Conservation (phyloP, 2,888 invertebrate genomes). For the Adelognathus sp. region DNA sequence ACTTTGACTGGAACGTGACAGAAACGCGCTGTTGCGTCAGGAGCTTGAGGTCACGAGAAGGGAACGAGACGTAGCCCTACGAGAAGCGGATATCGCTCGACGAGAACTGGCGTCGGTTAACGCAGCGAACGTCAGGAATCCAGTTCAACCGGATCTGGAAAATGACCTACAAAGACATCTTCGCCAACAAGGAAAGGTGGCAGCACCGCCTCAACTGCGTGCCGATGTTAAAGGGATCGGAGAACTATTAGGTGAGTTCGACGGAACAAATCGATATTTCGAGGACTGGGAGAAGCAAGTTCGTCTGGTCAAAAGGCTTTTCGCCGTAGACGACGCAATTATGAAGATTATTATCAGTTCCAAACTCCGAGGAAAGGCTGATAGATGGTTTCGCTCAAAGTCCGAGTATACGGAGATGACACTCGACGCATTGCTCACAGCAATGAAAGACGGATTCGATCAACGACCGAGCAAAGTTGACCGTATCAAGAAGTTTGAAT, state of each 20-base stretch:
- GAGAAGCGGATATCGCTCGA: slow-evolving; percentile 26
- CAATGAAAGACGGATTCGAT: slow-evolving; percentile 57
- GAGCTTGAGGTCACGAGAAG: slow-evolving; percentile 32
- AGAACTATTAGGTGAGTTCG: slow-evolving; percentile 48
- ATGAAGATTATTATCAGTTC: slow-evolving; percentile 54
- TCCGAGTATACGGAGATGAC: slow-evolving; percentile 51
- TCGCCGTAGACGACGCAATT: slow-evolving; percentile 36
- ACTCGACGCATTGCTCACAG: slow-evolving; percentile 29
- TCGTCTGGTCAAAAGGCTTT: slow-evolving; percentile 28
- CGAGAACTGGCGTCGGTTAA: slow-evolving; percentile 10
- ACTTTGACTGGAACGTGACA: slow-evolving; percentile 5
- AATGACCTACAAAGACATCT: neutral
- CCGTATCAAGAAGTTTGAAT: slow-evolving; percentile 53
- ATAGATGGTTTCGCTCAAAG: slow-evolving; percentile 60
- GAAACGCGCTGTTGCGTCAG: slow-evolving; percentile 19
- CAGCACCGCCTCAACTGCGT: slow-evolving; percentile 15
- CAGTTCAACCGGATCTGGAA: neutral
- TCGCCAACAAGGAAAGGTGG: neutral
- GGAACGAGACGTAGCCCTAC: slow-evolving; percentile 40
- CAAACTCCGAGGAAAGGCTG: slow-evolving; percentile 53
- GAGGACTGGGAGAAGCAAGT: slow-evolving; percentile 49
- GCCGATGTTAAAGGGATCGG: slow-evolving; percentile 41
- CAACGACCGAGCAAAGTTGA: slow-evolving; percentile 48
- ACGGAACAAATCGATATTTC: slow-evolving; percentile 41
- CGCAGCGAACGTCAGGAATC: neutral